Evolutionary conservation across 2,888 invertebrate species (phyloP), one percentile per base, ranked within the genome.

Genomic region (Spisula subtruncata): DNA sequence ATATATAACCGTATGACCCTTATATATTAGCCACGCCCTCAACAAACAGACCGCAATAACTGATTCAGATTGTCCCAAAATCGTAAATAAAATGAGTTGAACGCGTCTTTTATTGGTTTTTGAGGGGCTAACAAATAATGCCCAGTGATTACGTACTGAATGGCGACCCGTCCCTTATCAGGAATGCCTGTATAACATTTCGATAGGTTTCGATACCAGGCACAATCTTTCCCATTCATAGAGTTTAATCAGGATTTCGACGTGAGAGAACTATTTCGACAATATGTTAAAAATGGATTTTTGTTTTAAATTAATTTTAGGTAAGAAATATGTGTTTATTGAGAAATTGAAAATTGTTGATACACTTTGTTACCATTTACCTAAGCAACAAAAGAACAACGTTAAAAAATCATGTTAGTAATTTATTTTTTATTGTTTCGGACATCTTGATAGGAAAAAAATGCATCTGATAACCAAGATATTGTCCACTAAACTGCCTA

Each of bases 191-290:
- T 12, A 66, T 25, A 66, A 66, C 25, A 25, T n/a, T 66, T 66
- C 12, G 60, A 25, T 66, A n/a, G n/a, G 56, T 56, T 56, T 56
- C 41, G 41, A 41, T 41, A 41, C 41, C 41, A 51, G 14, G 12
- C 51, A 51, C 51, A 51, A 51, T 51, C 60, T n/a, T 0, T 0
- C 60, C 20, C 56, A n/a, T n/a, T 20, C 56, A n/a, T 18, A 20
- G 56, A 18, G 56, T 56, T 56, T n/a, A 56, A 56, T n/a, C 60
- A 10, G 60, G 60, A 20, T 66, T 25, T 66, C 60, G 10, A 25
- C 60, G 60, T 66, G 60, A 66, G n/a, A n/a, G 60, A 66, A 66
- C 25, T 25, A 66, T 60, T 60, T 60, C 60, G 60, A 12, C n/a
- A 66, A 66, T 12, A 25, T n/a, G 25, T 66, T 12, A 66, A 66